These are phyloP conservation scores for Drosophila leontia DNA, from an alignment of 1,140 invertebrate species.

Conservation along the genomic window DNA sequence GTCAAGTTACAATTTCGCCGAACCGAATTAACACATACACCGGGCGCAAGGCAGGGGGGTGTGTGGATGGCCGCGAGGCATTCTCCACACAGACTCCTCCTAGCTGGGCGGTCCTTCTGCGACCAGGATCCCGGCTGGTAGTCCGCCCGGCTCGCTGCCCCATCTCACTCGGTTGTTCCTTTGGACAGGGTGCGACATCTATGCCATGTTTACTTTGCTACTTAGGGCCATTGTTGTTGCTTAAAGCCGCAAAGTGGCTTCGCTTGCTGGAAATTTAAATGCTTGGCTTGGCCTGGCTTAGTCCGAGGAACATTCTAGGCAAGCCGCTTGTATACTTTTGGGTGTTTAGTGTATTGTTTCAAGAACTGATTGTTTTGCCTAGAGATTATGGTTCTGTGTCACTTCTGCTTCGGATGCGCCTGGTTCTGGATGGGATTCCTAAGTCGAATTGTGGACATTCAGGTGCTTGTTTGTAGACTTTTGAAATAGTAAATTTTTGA, in stretches of 20 bases:
- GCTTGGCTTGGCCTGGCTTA: slow-evolving; percentile 48
- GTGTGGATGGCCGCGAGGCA: slow-evolving; percentile 54
- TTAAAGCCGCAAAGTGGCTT: slow-evolving; percentile 80
- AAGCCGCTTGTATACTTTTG: slow-evolving; percentile 8
- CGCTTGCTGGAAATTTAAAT: slow-evolving; percentile 68
- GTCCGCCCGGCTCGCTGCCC: not conserved
- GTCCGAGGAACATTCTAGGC: slow-evolving; percentile 5
- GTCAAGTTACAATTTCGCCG: slow-evolving; percentile 80
- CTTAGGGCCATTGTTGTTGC: slow-evolving; percentile 60
- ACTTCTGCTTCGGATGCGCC: slow-evolving; percentile 35
- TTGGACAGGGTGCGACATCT: slow-evolving; percentile 58
- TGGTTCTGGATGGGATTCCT: not conserved
- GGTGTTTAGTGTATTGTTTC: slow-evolving; percentile 70
- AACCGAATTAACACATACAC: slow-evolving; percentile 81
- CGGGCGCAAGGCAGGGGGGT: slow-evolving; percentile 11
- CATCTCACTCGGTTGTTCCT: not conserved
- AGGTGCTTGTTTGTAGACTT: not conserved
- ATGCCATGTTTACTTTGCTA: slow-evolving; percentile 78
- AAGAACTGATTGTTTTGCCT: slow-evolving; percentile 61
- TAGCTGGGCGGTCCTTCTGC: slow-evolving; percentile 33
- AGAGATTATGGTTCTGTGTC: slow-evolving; percentile 25
- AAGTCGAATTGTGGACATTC: not conserved
- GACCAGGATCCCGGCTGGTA: slow-evolving; percentile 52
- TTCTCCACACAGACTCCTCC: slow-evolving; percentile 70
- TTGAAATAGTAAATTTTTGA: too few species aligned